Base-by-base conservation (phyloP, 64 coral and sea anemone genomes). In the Montipora capricornis region DNA sequence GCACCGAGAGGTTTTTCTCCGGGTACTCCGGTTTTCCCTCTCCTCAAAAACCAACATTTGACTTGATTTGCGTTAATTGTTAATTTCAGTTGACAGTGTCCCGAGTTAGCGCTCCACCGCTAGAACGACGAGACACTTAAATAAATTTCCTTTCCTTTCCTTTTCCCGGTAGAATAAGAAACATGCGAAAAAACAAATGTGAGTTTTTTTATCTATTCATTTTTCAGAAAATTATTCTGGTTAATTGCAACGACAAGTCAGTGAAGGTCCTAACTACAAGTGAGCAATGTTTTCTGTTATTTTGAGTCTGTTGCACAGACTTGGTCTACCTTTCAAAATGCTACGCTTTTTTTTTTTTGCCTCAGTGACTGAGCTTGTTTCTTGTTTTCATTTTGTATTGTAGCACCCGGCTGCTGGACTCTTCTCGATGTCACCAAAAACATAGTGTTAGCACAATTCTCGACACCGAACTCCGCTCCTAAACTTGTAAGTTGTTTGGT, bases 351-450 rank as follows among this genome's bases (percentile, higher is more conserved):
- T n/a, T n/a, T 47, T 68, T n/a, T 44, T 64, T 64, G 11, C 14
- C 61, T 12, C 6, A 57, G 53, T 6, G 61, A 26, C 52, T 29
- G 8, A 20, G n/a, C 24, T 82, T 26, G 3, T 14, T 16, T 82
- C 60, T 26, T 10, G 45, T 45, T 75, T 47, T 37, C 5, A 11
- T 83, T 81, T 71, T 55, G 8, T 26, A 26, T 14, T 57, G 49
- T 68, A 94, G 93, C 45, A 10, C 77, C 80, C 70, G 94, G 94
- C 19, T 91, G 81, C 20, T 95, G 94, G 94, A 81, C 64, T 44
- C 51, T 91, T 2, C 89, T 95, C 53, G 94, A 95, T 88, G 82
- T 95, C 2, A 47, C 81, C 55, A 74, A 80, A 17, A 81, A 95
- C 79, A 75, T 95, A 29, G 8, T 95, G 14, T 87, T 95, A 19